These are phyloP conservation scores for Plectrocnemia conspersa DNA, from an alignment of 1,140 invertebrate species.

Conservation along the genomic window DNA sequence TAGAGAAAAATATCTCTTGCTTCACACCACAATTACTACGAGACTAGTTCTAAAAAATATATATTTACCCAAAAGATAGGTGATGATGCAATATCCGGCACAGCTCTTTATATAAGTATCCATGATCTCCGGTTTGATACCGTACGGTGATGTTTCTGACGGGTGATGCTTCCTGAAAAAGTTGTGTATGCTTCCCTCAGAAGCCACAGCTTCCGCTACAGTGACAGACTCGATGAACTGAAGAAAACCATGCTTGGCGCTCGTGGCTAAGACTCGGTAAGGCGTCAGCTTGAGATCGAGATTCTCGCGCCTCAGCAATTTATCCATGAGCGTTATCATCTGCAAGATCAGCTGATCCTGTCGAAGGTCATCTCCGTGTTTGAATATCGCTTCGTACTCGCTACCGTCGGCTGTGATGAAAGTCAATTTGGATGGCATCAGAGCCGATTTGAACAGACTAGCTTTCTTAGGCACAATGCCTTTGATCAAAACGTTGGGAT, in stretches of 20 bases:
- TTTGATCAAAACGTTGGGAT: conserved; percentile 85
- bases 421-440: conserved; percentile 95
- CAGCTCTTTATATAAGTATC: conserved; percentile 97
- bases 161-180: conserved; percentile 89
- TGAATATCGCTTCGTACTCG: conserved; percentile 98
- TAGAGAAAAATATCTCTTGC: not conserved
- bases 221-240: conserved; percentile 95
- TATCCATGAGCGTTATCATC: conserved; percentile 98
- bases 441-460: conserved; percentile 90
- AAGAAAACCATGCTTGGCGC: conserved; percentile 93
- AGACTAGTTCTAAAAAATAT: no score
- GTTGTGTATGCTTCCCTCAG: conserved; percentile 83
- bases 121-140: conserved; percentile 91
- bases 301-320: conserved; percentile 87
- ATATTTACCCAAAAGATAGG: conserved; percentile 74
- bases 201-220: conserved; percentile 84
- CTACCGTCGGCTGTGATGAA: conserved; percentile 76
- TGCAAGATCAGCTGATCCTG: conserved; percentile 97
- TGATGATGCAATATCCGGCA: conserved; percentile 98
- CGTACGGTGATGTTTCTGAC: conserved; percentile 80
- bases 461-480: conserved; percentile 88
- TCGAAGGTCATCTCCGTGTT: conserved; percentile 96
- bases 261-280: conserved; percentile 89
- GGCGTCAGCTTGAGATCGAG: conserved; percentile 93
- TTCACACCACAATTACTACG: no score